Conservation (phyloP, 2,113 vertebrate species). For the Hoplias malabaricus region DNA sequence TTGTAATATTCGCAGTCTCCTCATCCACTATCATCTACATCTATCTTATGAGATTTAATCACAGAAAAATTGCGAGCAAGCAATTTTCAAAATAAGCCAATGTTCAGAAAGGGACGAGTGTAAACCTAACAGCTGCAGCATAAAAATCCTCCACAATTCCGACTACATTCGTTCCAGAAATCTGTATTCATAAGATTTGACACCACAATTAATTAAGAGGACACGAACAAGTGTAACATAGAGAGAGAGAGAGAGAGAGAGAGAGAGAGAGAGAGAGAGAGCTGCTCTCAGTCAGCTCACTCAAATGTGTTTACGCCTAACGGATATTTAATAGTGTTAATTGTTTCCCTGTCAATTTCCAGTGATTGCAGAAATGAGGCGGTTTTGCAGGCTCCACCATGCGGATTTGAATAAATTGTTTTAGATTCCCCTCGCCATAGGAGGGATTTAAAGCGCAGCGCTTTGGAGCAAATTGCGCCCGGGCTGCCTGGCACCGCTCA, state of each 20-base stretch:
- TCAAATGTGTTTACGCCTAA: slow-evolving; percentile 95
- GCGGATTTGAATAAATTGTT: slow-evolving; percentile 96
- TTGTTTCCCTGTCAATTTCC: slow-evolving; percentile 97
- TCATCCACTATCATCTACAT: no score
- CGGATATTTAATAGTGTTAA: slow-evolving; percentile 95
- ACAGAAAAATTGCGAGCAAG: neutral
- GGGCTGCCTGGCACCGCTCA: slow-evolving; percentile 97
- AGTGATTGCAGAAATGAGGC: slow-evolving; percentile 97
- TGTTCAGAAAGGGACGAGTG: neutral
- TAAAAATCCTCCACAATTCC: neutral
- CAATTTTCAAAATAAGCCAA: neutral
- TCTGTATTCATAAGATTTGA: neutral
- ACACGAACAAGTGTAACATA: neutral
- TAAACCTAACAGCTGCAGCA: neutral
- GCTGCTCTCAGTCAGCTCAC: slow-evolving; percentile 66
- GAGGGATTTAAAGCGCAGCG: slow-evolving; percentile 89
- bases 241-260: neutral
- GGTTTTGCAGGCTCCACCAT: slow-evolving; percentile 90
- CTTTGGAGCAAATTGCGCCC: slow-evolving; percentile 96
- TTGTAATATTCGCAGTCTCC: no score
- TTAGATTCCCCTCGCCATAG: slow-evolving; percentile 96
- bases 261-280: neutral
- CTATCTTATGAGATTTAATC: neutral
- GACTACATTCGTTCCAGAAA: neutral
- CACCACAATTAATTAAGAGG: neutral